Evolutionary conservation across 2,113 vertebrate genomes (phyloP).

Genomic region (Empidonax traillii): DNA sequence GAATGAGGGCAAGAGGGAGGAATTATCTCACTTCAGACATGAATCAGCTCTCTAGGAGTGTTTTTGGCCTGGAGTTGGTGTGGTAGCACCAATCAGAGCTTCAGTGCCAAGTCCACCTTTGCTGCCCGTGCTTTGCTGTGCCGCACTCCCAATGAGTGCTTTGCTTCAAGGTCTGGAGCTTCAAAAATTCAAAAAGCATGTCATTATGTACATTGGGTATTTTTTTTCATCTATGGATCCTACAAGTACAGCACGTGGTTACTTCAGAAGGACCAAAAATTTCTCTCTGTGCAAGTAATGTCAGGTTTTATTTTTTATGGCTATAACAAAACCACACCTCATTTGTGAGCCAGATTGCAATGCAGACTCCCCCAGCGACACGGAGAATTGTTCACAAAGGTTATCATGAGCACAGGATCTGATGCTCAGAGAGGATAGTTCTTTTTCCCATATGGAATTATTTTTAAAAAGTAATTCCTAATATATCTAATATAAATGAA

Average conservation of each 20-base stretch:
- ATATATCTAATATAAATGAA: background rate
- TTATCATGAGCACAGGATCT: background rate
- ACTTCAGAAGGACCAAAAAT: background rate
- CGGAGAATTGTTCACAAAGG: background rate
- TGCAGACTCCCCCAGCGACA: background rate
- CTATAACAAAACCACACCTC: background rate
- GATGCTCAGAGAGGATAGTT: background rate
- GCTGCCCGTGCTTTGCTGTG: background rate
- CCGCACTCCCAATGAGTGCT: background rate
- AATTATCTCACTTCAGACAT: background rate
- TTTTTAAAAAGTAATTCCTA: background rate
- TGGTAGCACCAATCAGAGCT: background rate
- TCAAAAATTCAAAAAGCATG: background rate
- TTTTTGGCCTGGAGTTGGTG: background rate
- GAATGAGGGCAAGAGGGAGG: background rate
- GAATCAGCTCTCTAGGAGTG: background rate
- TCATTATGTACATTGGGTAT: conserved; percentile 2
- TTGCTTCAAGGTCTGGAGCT: background rate
- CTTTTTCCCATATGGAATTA: background rate
- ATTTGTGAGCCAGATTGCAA: background rate
- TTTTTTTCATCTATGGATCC: conserved; percentile 24
- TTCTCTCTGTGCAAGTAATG: background rate
- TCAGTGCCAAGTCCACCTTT: background rate
- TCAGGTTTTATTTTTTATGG: background rate
- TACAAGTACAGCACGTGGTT: background rate